Percentiles rank a stretch among this genome's conserved stretches.
phyloP scores from a whole-genome alignment of 2,888 invertebrate genomes.

The Xestoiulus laeticollis region DNA sequence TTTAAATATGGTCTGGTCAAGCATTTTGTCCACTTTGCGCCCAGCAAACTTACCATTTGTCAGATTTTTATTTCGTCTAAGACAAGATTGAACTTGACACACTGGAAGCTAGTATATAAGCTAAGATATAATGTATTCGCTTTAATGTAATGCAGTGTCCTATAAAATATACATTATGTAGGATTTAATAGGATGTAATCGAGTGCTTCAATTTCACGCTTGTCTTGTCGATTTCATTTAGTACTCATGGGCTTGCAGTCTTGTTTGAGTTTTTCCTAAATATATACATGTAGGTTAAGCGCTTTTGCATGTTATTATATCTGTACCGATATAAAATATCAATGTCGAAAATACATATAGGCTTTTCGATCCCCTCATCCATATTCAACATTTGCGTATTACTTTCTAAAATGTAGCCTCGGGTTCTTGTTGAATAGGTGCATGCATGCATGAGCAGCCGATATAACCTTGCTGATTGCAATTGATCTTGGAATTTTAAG shows the following conservation, averaged over 20 bases:
- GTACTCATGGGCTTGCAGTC: not conserved
- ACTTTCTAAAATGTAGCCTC: conserved; percentile 15
- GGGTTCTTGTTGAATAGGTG: not conserved
- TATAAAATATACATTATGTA: too few species aligned
- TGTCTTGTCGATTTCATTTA: not conserved
- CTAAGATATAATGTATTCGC: too few species aligned
- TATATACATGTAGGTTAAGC: not conserved
- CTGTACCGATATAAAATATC: not conserved
- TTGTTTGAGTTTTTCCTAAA: not conserved
- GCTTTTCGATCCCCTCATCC: conserved; percentile 10
- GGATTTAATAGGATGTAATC: too few species aligned
- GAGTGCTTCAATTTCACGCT: conserved; percentile 26
- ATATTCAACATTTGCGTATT: not conserved
- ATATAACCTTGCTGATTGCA: not conserved
- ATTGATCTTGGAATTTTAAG: conserved; percentile 14
- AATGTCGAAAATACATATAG: not conserved
- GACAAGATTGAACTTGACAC: too few species aligned
- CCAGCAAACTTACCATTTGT: too few species aligned
- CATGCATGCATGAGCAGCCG: too few species aligned
- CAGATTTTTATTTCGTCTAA: too few species aligned
- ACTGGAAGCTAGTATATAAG: too few species aligned
- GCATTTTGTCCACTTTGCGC: too few species aligned
- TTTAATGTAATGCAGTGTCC: too few species aligned
- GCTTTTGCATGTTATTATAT: not conserved
- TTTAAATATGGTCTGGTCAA: too few species aligned